Percentiles rank a stretch among this genome's conserved stretches.
phyloP scores from a whole-genome alignment of 2,113 vertebrate genomes.

The Anthoscopus minutus region DNA sequence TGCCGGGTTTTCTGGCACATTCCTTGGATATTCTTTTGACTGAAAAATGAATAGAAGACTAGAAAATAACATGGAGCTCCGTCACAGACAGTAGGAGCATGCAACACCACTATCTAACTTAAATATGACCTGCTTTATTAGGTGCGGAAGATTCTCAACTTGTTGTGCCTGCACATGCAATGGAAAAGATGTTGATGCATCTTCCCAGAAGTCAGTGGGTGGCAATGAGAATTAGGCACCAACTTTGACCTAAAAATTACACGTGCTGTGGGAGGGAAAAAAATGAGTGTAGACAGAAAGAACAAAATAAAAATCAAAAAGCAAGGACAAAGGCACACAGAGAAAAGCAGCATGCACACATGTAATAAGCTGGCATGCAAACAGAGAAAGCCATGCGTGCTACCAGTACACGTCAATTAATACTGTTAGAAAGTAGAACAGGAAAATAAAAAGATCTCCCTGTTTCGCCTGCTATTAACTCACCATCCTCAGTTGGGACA shows the following conservation, averaged over 20 bases:
- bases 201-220: constrained; percentile 79
- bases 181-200: constrained; percentile 82
- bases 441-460: constrained; percentile 66
- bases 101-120: constrained; percentile 84
- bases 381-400: constrained; percentile 83
- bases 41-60: constrained; percentile 99
- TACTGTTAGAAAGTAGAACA: constrained; percentile 71
- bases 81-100: constrained; percentile 91
- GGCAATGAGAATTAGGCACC: constrained; percentile 71
- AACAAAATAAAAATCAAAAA: not conserved
- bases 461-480: constrained; percentile 80
- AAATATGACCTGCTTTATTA: constrained; percentile 73
- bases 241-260: constrained; percentile 78
- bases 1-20: constrained; percentile 99
- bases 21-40: constrained; percentile 99
- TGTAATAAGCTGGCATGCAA: constrained; percentile 79
- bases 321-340: constrained; percentile 53
- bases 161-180: constrained; percentile 88
- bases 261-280: constrained; percentile 75
- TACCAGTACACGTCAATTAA: constrained; percentile 71
- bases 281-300: constrained; percentile 64
- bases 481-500: constrained; percentile 99
- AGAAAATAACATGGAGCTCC: constrained; percentile 99
- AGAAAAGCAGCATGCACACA: constrained; percentile 83
- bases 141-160: constrained; percentile 73